Conservation (phyloP, 2,797 vertebrate genomes). For the Coranthus polyacanthus region DNA sequence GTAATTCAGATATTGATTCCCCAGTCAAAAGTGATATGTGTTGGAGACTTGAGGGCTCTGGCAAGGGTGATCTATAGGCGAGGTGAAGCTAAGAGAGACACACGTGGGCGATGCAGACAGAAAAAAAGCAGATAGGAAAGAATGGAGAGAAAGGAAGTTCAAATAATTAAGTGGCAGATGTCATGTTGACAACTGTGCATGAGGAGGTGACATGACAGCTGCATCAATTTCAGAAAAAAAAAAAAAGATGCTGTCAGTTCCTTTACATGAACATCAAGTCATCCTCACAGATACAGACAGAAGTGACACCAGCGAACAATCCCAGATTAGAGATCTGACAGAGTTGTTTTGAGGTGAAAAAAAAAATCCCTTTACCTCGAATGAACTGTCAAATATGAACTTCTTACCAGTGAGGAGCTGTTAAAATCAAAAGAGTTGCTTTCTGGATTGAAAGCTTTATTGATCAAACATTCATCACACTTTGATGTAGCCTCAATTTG, state of each 20-base stretch:
- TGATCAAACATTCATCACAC: constrained; percentile 28
- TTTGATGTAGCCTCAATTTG: constrained; percentile 17
- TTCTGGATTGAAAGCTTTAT: constrained; percentile 19
- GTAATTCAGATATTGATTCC: constrained; percentile 81
- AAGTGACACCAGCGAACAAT: constrained; percentile 12
- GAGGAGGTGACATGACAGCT: constrained; percentile 30
- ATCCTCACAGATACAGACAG: constrained; percentile 10
- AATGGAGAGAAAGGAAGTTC: constrained; percentile 15
- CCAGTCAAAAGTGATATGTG: constrained; percentile 77
- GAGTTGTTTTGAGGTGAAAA: constrained; percentile 18
- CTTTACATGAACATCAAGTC: constrained; percentile 26
- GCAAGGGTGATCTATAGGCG: constrained; percentile 57
- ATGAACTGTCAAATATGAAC: constrained; percentile 29
- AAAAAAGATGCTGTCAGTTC: constrained; percentile 15
- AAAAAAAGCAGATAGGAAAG: constrained; percentile 21
- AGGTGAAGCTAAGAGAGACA: constrained; percentile 49
- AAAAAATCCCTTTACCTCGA: not conserved
- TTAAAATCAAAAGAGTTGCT: constrained; percentile 3
- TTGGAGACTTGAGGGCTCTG: constrained; percentile 60
- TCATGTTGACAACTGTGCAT: constrained; percentile 2
- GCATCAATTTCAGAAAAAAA: constrained; percentile 26
- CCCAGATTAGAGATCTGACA: constrained; percentile 8
- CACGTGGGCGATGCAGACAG: constrained; percentile 23
- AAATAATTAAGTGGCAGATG: constrained; percentile 44
- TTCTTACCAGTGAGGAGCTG: not conserved